These are phyloP conservation scores for Aphodius sticticus DNA, from an alignment of 2,888 invertebrate genomes.

Conservation along the genomic window DNA sequence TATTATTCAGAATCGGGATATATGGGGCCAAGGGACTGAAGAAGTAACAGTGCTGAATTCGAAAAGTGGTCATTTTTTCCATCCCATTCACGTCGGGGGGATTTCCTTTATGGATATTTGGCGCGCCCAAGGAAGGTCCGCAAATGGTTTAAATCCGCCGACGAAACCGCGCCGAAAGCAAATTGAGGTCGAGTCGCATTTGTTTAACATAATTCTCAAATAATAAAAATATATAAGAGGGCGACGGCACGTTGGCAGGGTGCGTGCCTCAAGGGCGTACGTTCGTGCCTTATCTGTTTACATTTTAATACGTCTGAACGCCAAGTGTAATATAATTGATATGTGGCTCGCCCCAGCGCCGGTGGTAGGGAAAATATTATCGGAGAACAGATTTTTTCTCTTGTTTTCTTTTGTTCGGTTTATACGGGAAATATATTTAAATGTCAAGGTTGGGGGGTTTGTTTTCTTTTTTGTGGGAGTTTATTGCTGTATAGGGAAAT, in stretches of 20 bases:
- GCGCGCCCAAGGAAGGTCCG: background rate
- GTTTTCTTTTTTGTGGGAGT: no score
- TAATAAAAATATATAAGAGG: background rate
- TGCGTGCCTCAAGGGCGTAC: background rate
- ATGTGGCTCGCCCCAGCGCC: background rate
- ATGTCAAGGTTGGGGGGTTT: no score
- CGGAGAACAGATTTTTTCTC: background rate
- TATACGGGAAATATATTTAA: background rate
- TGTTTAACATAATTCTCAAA: background rate
- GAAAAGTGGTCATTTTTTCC: constrained; percentile 4
- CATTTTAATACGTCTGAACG: background rate
- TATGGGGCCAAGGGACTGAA: background rate
- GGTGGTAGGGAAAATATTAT: background rate
- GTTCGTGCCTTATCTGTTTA: background rate
- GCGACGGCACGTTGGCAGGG: background rate
- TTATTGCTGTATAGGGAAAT: no score
- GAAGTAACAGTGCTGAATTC: background rate
- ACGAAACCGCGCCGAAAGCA: background rate
- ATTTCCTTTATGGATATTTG: background rate
- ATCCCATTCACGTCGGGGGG: background rate
- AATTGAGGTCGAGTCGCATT: background rate
- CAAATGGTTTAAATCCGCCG: background rate
- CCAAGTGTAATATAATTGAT: background rate
- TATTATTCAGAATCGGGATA: background rate
- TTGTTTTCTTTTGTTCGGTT: background rate